These are phyloP conservation scores for Ptychadena robeensis DNA, from an alignment of 2,797 vertebrate species.

Conservation along the genomic window DNA sequence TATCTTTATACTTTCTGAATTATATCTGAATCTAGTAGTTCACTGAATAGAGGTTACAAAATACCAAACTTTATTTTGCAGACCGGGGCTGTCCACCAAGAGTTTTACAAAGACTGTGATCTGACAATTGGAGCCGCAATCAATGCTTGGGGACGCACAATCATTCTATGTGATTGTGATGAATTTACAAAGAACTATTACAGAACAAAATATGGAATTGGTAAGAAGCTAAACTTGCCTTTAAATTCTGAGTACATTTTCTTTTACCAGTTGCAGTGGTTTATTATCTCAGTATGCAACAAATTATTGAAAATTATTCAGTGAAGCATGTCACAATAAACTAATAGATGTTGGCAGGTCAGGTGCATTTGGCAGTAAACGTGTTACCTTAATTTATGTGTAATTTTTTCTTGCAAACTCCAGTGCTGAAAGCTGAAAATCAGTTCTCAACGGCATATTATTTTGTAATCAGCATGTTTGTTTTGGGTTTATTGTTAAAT, in stretches of 20 bases:
- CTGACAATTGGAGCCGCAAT: conserved; percentile 82
- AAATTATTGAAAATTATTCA: neutral
- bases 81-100: conserved; percentile 80
- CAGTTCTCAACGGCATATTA: neutral
- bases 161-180: conserved; percentile 89
- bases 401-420: neutral
- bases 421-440: neutral
- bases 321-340: neutral
- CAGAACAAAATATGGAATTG: conserved; percentile 83
- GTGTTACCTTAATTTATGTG: neutral
- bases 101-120: conserved; percentile 89
- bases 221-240: conserved; percentile 73
- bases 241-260: neutral
- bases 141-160: conserved; percentile 88
- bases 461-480: neutral
- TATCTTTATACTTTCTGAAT: neutral
- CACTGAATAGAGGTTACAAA: neutral
- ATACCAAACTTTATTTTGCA: conserved; percentile 62
- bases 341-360: neutral
- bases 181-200: conserved; percentile 90
- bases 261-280: neutral
- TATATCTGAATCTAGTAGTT: neutral
- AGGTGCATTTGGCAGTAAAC: neutral
- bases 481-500: neutral
- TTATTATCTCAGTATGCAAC: neutral